A percentile compares a stretch with the other conserved stretches of the same genome.
These are phyloP conservation scores for Aramus guarauna DNA, from an alignment of 2,113 vertebrate genomes.

Conservation along the genomic window DNA sequence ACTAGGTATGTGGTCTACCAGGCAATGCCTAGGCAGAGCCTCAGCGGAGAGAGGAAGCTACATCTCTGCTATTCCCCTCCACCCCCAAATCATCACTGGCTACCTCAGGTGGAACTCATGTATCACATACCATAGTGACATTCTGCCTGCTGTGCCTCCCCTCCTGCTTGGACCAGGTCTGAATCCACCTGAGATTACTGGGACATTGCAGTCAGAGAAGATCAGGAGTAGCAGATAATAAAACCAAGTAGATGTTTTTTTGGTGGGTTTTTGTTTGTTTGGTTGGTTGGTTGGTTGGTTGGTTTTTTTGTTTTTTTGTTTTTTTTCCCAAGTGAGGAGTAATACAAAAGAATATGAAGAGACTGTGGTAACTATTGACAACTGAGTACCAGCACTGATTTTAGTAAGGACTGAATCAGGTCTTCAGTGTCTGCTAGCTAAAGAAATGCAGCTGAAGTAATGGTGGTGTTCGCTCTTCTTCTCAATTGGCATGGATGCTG, in stretches of 20 bases:
- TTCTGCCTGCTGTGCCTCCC: background rate
- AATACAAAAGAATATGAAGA: background rate
- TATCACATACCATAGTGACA: accelerated
- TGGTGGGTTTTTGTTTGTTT: no score
- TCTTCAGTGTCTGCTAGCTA: background rate
- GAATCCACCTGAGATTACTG: background rate
- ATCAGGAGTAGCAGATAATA: background rate
- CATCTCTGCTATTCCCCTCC: background rate
- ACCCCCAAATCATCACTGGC: background rate
- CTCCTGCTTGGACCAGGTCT: background rate
- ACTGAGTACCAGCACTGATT: background rate
- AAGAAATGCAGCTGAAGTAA: background rate
- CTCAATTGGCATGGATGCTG: background rate
- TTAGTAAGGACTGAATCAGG: background rate
- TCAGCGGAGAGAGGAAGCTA: background rate
- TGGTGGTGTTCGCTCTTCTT: background rate
- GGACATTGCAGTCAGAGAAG: background rate
- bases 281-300: no score
- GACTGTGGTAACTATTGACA: background rate
- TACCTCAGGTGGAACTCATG: background rate
- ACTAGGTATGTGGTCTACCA: background rate
- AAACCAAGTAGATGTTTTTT: background rate
- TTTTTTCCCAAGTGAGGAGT: background rate
- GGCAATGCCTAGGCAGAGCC: background rate
- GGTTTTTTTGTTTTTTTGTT: no score